Conservation (phyloP, 1,140 invertebrate genomes). For the Drosophila erecta region DNA sequence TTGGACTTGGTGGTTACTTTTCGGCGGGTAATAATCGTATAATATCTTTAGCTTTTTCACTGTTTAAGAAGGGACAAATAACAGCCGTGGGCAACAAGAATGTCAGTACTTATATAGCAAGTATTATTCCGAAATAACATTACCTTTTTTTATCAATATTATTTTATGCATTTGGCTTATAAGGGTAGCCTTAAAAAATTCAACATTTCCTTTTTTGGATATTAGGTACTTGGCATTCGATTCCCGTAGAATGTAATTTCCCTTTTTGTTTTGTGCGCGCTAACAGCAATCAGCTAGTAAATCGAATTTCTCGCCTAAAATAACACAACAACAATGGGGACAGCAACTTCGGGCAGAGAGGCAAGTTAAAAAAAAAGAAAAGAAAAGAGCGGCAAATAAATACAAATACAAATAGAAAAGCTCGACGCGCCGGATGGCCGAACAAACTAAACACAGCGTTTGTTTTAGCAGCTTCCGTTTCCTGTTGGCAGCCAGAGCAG, state of each 20-base stretch:
- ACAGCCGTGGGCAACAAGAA: not conserved
- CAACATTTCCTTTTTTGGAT: not conserved
- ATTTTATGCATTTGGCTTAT: no score
- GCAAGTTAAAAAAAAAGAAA: constrained; percentile 6
- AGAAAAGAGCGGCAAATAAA: constrained; percentile 56
- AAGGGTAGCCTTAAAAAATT: no score
- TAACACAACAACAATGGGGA: constrained; percentile 62
- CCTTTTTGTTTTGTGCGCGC: constrained; percentile 50
- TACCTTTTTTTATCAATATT: no score
- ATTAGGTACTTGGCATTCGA: constrained; percentile 8
- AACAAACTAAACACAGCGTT: constrained; percentile 78
- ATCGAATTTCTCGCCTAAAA: constrained; percentile 82
- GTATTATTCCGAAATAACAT: no score
- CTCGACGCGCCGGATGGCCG: constrained; percentile 35
- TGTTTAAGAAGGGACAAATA: not conserved
- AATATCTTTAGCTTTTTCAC: not conserved
- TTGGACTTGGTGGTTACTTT: not conserved
- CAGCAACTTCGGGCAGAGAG: constrained; percentile 35
- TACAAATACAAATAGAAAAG: constrained; percentile 62
- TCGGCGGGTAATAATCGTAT: not conserved
- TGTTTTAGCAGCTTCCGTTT: constrained; percentile 83
- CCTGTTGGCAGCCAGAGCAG: constrained; percentile 54
- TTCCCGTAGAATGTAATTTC: not conserved
- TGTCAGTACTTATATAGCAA: no score
- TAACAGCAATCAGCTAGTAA: constrained; percentile 81